A percentile compares a stretch with the other conserved stretches of the same genome.
Conservation (phyloP, 2,797 vertebrate species). For the Falco concolor region DNA sequence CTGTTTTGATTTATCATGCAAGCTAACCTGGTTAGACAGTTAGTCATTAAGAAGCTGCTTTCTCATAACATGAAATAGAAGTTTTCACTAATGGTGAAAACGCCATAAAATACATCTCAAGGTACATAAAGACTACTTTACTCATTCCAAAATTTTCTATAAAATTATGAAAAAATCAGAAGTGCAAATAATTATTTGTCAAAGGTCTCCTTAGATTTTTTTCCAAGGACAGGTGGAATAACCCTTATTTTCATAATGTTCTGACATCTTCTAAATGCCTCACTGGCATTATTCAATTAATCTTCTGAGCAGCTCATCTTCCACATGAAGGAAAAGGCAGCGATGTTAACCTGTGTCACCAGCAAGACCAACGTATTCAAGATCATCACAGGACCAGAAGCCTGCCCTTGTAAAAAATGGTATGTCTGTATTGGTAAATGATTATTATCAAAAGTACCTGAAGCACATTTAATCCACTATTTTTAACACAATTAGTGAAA, state of each 20-base stretch:
- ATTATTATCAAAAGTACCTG: not conserved
- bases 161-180: not conserved
- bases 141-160: not conserved
- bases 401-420: not conserved
- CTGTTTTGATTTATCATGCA: conserved; percentile 27
- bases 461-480: not conserved
- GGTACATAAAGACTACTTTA: not conserved
- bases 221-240: not conserved
- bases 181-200: not conserved
- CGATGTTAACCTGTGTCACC: not conserved
- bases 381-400: not conserved
- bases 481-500: not conserved
- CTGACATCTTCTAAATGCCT: not conserved
- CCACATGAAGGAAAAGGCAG: not conserved
- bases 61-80: not conserved
- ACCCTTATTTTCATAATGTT: not conserved
- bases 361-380: not conserved
- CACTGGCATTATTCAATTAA: not conserved
- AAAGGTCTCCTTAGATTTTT: not conserved
- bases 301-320: not conserved
- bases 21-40: not conserved
- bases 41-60: not conserved
- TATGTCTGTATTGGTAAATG: not conserved
- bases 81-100: not conserved
- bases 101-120: not conserved